Base-by-base conservation (phyloP, 2,797 vertebrate species). In the Spheniscus humboldti region DNA sequence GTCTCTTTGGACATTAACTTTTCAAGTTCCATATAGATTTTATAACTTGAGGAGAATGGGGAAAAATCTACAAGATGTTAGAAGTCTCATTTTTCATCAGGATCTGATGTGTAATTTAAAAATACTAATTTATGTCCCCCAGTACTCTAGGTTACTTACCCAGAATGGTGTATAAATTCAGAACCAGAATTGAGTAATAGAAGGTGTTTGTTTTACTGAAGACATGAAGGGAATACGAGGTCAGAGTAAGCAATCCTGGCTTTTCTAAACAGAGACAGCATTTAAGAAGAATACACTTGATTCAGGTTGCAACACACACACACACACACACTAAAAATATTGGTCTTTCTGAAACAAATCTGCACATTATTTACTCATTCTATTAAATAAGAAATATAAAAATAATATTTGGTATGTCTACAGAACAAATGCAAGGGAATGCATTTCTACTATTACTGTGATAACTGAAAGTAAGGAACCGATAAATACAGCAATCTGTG, bases 141-240 rank as follows among this genome's bases (percentile, higher is more conserved):
- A 27, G 30, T 92, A 86, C 45, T 90, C 30, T 72, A 53, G 52
- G 30, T 77, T 95, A 97, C 99, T 98, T 98, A 99, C 99, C 99
- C 35, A 99, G 93, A 84, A 98, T 98, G 47, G 99, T 99, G 84
- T 99, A 99, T 75, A 99, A 95, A 97, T 98, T 99, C 98, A 99
- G 98, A 88, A 99, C 86, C 96, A 99, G 96, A 95, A 99, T 50
- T 56, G 98, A 98, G 95, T 99, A 99, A 97, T 98, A 99, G 97
- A 99, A 99, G 62, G 88, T 87, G 95, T 99, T 98, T 80, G 97
- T 98, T 97, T 99, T 99, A 97, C 99, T 99, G 98, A 99, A 97
- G 81, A 99, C 94, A 27, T 99, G 98, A 62, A 99, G 97, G 9
- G 99, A 99, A 97, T 98, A 97, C 1, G 96, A 98, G 5, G 89